Evolutionary conservation across 2,888 invertebrate species (phyloP), one percentile per base, ranked within the genome.

Genomic region (Latrodectus hesperus): DNA sequence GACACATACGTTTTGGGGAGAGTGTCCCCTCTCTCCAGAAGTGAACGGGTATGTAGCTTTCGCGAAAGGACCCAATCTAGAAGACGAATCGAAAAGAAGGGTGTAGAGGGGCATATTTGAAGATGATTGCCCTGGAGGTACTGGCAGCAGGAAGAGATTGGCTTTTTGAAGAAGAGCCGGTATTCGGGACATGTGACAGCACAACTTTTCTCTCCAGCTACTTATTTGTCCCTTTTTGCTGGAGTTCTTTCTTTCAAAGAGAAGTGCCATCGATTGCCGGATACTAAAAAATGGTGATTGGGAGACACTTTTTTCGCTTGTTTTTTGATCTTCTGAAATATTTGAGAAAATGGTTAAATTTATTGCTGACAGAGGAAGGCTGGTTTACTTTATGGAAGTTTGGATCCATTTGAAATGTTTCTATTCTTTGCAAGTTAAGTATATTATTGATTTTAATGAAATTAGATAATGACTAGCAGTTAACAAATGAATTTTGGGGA

Each of bases 111-210:
- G 55, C 55, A 64, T 75, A 68, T 67, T 53, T 75, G 68, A 16
- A 26, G 55, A 75, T 68, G 82, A 82, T 75, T 82, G 82, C 74
- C 74, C 52, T 9, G 60, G 68, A 68, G 82, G 52, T 17, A 53
- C 53, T 38, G 38, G 38, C 38, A 38, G 38, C 38, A 38, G 67
- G 53, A 60, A 22, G 74, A 75, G 75, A 82, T 82, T 82, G 82
- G 82, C 74, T 82, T 82, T 38, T 75, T 75, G 67, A 75, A 82
- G 75, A 75, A 82, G 72, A 64, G 51, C 49, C 52, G 49, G 80
- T 72, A 80, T 80, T 11, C 65, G 55, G 60, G 71, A 22, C 72
- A 72, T 51, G 64, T 82, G 74, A 82, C 74, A 82, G 75, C 38
- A 75, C 68, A 74, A 75, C 75, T 82, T 70, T 53, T 72, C 16